Conservation (phyloP, 2,113 vertebrate species). For the Panthera tigris region DNA sequence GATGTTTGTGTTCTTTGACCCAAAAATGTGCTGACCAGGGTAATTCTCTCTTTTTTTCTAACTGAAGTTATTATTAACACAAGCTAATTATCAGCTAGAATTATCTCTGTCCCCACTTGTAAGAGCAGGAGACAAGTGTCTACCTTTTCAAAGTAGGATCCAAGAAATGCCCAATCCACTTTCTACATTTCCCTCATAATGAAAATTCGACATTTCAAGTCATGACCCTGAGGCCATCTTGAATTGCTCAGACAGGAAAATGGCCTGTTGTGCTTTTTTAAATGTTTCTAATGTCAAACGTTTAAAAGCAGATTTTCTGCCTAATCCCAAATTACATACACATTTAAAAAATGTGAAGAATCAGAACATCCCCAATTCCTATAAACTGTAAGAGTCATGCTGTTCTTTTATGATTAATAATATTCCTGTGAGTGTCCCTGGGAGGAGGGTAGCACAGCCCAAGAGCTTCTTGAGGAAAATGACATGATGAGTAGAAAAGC, state of each 20-base stretch:
- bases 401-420: not conserved
- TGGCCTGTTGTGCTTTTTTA: not conserved
- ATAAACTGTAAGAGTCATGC: not conserved
- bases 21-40: not conserved
- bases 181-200: not conserved
- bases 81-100: not conserved
- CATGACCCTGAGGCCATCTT: not conserved
- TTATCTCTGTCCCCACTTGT: not conserved
- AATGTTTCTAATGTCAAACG: not conserved
- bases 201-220: slow-evolving; percentile 4
- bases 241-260: not conserved
- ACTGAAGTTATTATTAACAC: not conserved
- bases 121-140: not conserved
- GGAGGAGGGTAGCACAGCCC: not conserved
- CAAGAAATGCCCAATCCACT: not conserved
- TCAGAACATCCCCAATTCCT: not conserved
- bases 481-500: not conserved
- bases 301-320: not conserved
- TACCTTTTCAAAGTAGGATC: not conserved
- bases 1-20: not conserved
- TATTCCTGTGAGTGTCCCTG: not conserved
- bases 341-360: not conserved
- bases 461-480: not conserved
- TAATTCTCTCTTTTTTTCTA: not conserved
- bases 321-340: not conserved